These are phyloP conservation scores for Heterocephalus glaber DNA, from an alignment of 2,113 vertebrate genomes.

Conservation along the genomic window DNA sequence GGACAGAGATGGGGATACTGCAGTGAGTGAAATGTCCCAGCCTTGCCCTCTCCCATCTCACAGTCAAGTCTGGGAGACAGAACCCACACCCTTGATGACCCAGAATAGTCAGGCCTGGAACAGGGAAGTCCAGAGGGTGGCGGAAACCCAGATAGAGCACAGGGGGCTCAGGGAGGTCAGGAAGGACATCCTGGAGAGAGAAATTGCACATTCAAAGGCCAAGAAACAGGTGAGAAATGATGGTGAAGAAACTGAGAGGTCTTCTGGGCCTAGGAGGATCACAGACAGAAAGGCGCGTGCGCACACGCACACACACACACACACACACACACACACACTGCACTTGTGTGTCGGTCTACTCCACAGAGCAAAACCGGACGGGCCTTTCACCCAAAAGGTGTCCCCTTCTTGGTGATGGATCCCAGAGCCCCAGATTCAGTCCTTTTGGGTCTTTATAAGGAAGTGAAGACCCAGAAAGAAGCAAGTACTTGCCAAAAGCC, in stretches of 20 bases:
- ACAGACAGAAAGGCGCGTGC: not conserved
- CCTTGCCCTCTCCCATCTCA: not conserved
- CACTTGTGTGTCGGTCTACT: not conserved
- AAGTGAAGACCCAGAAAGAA: not conserved
- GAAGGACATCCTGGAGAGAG: not conserved
- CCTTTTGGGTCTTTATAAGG: not conserved
- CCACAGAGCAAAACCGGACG: not conserved
- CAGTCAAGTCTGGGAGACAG: not conserved
- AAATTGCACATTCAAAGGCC: not conserved
- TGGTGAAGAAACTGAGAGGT: not conserved
- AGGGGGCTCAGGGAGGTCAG: not conserved
- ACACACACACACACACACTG: not conserved
- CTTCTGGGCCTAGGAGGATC: not conserved
- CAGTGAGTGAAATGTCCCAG: not conserved
- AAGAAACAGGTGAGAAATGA: not conserved
- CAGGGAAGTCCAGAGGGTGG: not conserved
- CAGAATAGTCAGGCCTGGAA: not conserved
- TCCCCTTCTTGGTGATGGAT: not conserved
- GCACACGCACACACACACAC: too few species aligned
- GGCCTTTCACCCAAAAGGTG: not conserved
- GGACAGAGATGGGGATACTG: not conserved
- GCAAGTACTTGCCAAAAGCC: not conserved
- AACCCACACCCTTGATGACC: not conserved
- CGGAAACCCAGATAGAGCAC: not conserved
- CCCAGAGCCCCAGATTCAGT: not conserved